These are phyloP conservation scores for Centropristis striata DNA, from an alignment of 2,113 vertebrate species.

Conservation along the genomic window DNA sequence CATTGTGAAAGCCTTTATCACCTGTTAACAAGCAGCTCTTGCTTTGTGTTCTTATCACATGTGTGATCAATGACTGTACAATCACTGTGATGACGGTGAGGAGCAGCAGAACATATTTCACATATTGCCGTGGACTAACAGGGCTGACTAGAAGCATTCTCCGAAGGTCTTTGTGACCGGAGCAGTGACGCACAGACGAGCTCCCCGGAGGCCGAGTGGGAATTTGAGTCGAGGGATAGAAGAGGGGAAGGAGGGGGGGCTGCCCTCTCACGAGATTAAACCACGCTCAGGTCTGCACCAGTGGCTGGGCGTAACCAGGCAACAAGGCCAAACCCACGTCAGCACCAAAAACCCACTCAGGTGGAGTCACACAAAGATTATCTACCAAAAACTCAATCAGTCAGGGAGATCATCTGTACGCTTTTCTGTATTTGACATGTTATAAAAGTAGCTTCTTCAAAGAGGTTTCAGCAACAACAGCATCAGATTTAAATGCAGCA, in stretches of 20 bases:
- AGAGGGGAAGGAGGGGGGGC: not conserved
- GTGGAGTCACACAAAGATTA: slow-evolving; percentile 13
- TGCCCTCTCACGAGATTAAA: slow-evolving; percentile 64
- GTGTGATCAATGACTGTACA: not conserved
- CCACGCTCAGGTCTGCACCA: slow-evolving; percentile 43
- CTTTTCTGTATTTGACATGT: not conserved
- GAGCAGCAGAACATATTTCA: slow-evolving; percentile 32
- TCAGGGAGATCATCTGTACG: not conserved
- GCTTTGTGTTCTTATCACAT: slow-evolving; percentile 2
- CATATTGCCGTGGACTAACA: slow-evolving; percentile 31
- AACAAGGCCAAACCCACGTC: slow-evolving; percentile 59
- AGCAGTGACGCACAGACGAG: slow-evolving; percentile 58
- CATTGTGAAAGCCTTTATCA: slow-evolving; percentile 13
- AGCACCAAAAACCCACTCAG: slow-evolving; percentile 47
- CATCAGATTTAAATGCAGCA: not conserved
- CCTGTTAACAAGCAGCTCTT: slow-evolving; percentile 18
- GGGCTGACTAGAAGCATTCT: slow-evolving; percentile 37
- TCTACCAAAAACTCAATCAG: no score
- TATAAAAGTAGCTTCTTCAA: not conserved
- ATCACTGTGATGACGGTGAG: not conserved
- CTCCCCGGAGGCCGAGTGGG: slow-evolving; percentile 64
- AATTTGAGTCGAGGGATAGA: slow-evolving; percentile 63
- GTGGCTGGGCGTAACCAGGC: slow-evolving; percentile 65
- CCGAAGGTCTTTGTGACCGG: slow-evolving; percentile 63
- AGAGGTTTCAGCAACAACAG: not conserved